Percentiles rank a stretch among this genome's conserved stretches.
Conservation (phyloP, 92 coral and sea anemone species). For the Metridium senile region DNA sequence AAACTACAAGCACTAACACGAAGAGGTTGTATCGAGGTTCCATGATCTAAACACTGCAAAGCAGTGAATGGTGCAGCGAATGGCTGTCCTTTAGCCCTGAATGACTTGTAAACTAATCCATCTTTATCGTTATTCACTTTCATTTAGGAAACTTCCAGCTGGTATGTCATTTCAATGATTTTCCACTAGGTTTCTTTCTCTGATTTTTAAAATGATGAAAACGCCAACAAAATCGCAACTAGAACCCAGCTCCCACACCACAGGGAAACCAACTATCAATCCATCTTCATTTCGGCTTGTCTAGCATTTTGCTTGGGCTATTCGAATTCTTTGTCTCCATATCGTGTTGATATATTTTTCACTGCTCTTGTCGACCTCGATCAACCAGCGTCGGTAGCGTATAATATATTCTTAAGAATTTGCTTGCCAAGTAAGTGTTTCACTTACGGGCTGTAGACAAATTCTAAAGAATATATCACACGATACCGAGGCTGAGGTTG, state of each 20-base stretch:
- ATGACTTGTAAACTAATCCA: conserved; percentile 34
- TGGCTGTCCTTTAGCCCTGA: conserved; percentile 35
- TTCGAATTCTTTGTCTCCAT: background rate
- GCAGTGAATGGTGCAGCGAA: conserved; percentile 62
- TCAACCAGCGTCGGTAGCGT: too few relatives aligned
- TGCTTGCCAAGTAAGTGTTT: background rate
- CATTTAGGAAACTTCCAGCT: background rate
- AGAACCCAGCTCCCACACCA: conserved; percentile 4
- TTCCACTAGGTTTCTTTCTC: too few relatives aligned
- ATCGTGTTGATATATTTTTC: too few relatives aligned
- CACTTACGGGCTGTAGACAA: too few relatives aligned
- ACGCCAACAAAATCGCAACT: too few relatives aligned
- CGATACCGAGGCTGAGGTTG: too few relatives aligned
- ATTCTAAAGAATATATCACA: too few relatives aligned
- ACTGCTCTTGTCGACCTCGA: too few relatives aligned
- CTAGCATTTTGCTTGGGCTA: background rate
- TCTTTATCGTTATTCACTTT: background rate
- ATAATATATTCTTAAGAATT: too few relatives aligned
- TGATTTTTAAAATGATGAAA: too few relatives aligned
- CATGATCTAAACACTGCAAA: conserved; percentile 63
- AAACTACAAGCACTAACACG: conserved; percentile 72
- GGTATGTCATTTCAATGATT: too few relatives aligned
- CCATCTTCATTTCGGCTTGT: background rate
- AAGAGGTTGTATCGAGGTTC: conserved; percentile 32
- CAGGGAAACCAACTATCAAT: background rate